Conservation (phyloP, 2,888 invertebrate species). For the Scrobipalpa atriplicella region DNA sequence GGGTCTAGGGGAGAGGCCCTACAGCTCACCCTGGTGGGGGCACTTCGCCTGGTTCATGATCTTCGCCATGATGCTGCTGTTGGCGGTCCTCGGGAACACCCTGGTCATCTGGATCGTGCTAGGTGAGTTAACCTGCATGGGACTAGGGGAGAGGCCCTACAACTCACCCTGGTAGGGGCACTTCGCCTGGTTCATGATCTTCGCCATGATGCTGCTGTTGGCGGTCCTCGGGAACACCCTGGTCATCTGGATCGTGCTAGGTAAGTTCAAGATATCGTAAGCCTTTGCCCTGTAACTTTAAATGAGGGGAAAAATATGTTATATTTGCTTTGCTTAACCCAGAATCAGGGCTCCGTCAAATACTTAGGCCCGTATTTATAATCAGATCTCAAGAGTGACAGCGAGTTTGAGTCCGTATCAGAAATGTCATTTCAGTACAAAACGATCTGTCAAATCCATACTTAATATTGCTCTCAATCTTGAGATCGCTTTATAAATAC, state of each 20-base stretch:
- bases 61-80: conserved; percentile 88
- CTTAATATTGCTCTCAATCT: too few species aligned
- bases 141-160: conserved; percentile 82
- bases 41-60: conserved; percentile 88
- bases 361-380: too few species aligned
- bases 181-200: conserved; percentile 88
- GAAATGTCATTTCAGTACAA: too few species aligned
- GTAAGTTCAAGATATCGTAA: conserved; percentile 84
- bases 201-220: conserved; percentile 88
- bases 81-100: conserved; percentile 92
- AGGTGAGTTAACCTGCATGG: conserved; percentile 86
- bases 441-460: too few species aligned
- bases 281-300: too few species aligned
- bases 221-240: conserved; percentile 93
- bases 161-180: conserved; percentile 86
- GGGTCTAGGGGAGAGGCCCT: conserved; percentile 82
- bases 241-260: conserved; percentile 95
- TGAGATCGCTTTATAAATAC: too few species aligned
- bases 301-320: too few species aligned
- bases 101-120: conserved; percentile 96
- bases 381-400: too few species aligned
- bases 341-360: too few species aligned
- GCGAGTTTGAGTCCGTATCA: too few species aligned
- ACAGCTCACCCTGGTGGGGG: conserved; percentile 85
- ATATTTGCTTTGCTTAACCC: too few species aligned